These are phyloP conservation scores for Euwallacea similis DNA, from an alignment of 1,140 invertebrate species.

Conservation along the genomic window DNA sequence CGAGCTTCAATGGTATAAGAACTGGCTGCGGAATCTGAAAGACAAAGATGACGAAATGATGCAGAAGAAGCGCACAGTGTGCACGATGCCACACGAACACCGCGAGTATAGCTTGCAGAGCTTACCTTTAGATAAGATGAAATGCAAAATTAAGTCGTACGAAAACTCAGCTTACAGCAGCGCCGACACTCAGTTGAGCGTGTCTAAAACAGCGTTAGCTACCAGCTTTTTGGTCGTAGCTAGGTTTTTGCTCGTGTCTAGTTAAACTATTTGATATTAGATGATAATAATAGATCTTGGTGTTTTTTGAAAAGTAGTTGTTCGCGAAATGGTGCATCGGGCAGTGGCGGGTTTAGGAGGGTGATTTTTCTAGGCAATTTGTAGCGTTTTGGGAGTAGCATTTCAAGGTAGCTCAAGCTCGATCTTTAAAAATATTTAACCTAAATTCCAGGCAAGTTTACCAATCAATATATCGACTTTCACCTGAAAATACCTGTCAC, in stretches of 20 bases:
- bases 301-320: neutral
- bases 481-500: too few relatives aligned
- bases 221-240: constrained; percentile 35
- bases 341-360: neutral
- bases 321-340: neutral
- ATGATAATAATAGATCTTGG: neutral
- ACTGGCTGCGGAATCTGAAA: constrained; percentile 73
- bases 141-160: constrained; percentile 69
- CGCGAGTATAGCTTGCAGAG: constrained; percentile 78
- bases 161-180: constrained; percentile 42
- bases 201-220: neutral
- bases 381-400: too few relatives aligned
- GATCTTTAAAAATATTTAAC: too few relatives aligned
- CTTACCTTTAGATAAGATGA: constrained; percentile 78
- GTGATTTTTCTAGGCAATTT: too few relatives aligned
- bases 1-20: constrained; percentile 82
- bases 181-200: constrained; percentile 7
- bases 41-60: constrained; percentile 83
- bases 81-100: constrained; percentile 72
- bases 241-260: constrained; percentile 30
- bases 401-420: too few relatives aligned
- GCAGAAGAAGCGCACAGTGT: constrained; percentile 80
- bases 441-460: too few relatives aligned
- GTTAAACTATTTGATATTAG: constrained; percentile 21
- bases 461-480: too few relatives aligned